Base-by-base conservation (phyloP, 2,888 invertebrate species). In the Strigamia maritima region DNA sequence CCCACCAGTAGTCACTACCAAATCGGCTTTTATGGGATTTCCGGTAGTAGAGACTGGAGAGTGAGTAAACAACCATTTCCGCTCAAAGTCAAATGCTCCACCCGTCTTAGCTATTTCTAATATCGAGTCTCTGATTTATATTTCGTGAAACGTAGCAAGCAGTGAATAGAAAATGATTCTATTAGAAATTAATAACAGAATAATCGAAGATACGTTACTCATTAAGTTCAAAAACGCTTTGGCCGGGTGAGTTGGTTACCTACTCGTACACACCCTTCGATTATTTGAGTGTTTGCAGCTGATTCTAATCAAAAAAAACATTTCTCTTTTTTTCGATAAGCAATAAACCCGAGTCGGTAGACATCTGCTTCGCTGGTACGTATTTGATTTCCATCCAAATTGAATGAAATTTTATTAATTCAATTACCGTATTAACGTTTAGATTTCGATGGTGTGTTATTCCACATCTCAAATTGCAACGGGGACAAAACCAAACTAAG, bases 371-470 rank as follows among this genome's bases (percentile, higher is more conserved):
- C 86, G 95, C 80, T 38, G 80, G 80, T 80, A 75, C 12, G 26
- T 60, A 44, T 44, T 6, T 10, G n/a, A n/a, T n/a, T n/a, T n/a
- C n/a, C n/a, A n/a, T n/a, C n/a, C n/a, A n/a, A n/a, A n/a, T n/a
- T 75, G 31, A 28, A 28, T 31, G 14, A 75, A 75, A 28, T 22
- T n/a, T n/a, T n/a, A n/a, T n/a, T 75, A 28, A 75, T 10, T 19
- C 26, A 54, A 7, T 28, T 79, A 76, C 6, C 38, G 19, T 28
- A n/a, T 31, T 44, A 38, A 35, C 8, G 65, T 38, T 76, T 96
- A 83, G 99, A 99, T 89, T 99, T 99, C 89, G 99, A 99, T 90
- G 98, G 99, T 84, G 98, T 97, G 82, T 89, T 98, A 83, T 99
- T 97, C 90, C 98, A 97, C 88, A 93, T 99, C 89, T 97, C 98